These are phyloP conservation scores for Paramisgurnus dabryanus DNA, from an alignment of 2,113 vertebrate species.

Conservation along the genomic window DNA sequence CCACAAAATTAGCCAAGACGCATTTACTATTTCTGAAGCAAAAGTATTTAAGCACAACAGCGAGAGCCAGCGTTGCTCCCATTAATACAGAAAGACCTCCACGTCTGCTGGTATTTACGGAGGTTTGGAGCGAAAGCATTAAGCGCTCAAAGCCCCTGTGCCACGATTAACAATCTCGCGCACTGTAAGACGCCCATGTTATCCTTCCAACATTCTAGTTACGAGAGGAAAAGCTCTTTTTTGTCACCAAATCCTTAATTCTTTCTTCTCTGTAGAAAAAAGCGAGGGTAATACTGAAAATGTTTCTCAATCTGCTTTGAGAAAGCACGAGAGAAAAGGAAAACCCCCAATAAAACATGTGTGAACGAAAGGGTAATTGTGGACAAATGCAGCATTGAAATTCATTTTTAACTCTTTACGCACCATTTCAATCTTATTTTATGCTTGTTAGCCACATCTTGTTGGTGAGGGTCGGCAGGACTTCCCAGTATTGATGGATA, in stretches of 20 bases:
- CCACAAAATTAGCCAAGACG: conserved; percentile 66
- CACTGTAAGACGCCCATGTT: conserved; percentile 78
- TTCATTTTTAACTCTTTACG: conserved; percentile 99
- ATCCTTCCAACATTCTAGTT: conserved; percentile 74
- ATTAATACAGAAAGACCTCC: conserved; percentile 70
- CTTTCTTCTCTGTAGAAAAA: conserved; percentile 81
- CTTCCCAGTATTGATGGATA: conserved; percentile 97
- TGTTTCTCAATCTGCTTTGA: conserved; percentile 99
- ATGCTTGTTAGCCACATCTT: conserved; percentile 99
- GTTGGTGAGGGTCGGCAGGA: conserved; percentile 96
- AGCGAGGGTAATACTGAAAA: conserved; percentile 88
- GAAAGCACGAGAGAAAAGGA: conserved; percentile 67
- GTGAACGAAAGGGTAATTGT: conserved; percentile 99
- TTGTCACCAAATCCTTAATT: conserved; percentile 91
- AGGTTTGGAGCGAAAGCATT: conserved; percentile 78
- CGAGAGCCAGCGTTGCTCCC: conserved; percentile 59
- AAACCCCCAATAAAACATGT: conserved; percentile 94
- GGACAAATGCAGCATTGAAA: conserved; percentile 99
- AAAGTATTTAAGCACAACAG: conserved; percentile 52
- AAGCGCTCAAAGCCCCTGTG: conserved; percentile 75
- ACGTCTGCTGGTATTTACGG: conserved; percentile 72
- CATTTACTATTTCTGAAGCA: conserved; percentile 69
- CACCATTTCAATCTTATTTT: conserved; percentile 99
- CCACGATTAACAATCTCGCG: conserved; percentile 79
- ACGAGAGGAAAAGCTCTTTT: conserved; percentile 81